Conservation (phyloP, 1,140 invertebrate species). For the Drosophila nasuta region DNA sequence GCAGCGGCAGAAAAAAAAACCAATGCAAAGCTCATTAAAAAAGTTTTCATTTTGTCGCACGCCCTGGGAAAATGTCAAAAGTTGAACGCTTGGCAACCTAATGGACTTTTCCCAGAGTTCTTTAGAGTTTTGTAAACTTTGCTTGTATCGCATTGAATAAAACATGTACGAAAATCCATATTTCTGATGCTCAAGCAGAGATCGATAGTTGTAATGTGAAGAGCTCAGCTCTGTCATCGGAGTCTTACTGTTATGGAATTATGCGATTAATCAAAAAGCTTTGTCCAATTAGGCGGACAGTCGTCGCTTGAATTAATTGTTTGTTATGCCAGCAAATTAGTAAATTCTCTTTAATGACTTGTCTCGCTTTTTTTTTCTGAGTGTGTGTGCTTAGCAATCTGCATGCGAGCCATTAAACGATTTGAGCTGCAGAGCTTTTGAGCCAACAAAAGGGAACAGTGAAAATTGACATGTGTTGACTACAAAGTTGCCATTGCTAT, state of each 20-base stretch:
- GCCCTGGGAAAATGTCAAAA: conserved; percentile 62
- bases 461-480: conserved; percentile 48
- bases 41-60: conserved; percentile 48
- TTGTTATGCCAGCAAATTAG: conserved; percentile 57
- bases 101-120: conserved; percentile 34
- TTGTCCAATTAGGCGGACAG: conserved; percentile 8
- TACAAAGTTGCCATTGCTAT: conserved; percentile 41
- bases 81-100: conserved; percentile 42
- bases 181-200: neutral
- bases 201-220: neutral
- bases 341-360: conserved; percentile 11
- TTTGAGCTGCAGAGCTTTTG: conserved; percentile 17
- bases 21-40: conserved; percentile 52
- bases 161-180: neutral
- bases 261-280: conserved; percentile 28
- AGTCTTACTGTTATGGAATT: neutral
- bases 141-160: conserved; percentile 4
- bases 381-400: conserved; percentile 4
- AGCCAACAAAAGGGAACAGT: conserved; percentile 39
- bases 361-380: neutral
- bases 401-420: conserved; percentile 12
- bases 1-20: neutral
- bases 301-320: conserved; percentile 44
- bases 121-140: neutral
- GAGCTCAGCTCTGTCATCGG: neutral